phyloP scores from a whole-genome alignment of 35 echinoderm and acorn worm species.

The Acanthaster planci region DNA sequence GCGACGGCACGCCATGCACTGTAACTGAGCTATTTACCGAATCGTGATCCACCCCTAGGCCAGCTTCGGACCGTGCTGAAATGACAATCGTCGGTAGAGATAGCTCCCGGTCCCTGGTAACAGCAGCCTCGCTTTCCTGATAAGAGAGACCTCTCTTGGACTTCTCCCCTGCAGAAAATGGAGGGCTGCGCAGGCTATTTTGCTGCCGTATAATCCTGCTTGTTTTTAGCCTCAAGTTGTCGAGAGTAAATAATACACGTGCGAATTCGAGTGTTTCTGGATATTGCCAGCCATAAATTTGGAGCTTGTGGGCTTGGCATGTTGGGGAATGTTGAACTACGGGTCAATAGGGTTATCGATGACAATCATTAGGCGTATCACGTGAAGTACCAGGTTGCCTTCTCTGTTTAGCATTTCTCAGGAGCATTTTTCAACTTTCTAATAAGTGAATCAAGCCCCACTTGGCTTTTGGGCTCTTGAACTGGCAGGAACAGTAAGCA shows the following conservation, averaged over 20 bases:
- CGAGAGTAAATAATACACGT: constrained; percentile 29
- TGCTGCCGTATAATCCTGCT: background rate
- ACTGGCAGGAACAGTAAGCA: too few relatives aligned
- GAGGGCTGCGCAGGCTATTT: background rate
- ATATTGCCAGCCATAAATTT: background rate
- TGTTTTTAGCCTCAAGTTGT: constrained; percentile 24
- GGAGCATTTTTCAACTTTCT: too few relatives aligned
- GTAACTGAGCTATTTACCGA: constrained; percentile 33
- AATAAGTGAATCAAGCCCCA: too few relatives aligned
- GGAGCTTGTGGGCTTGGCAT: background rate
- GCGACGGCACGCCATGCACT: background rate
- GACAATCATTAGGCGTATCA: constrained; percentile 7
- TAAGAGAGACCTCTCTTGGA: background rate
- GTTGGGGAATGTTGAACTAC: constrained; percentile 13
- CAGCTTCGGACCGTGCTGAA: background rate
- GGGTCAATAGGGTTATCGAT: constrained; percentile 18
- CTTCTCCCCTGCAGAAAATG: background rate
- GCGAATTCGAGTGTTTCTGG: constrained; percentile 21
- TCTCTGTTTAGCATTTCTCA: too few relatives aligned
- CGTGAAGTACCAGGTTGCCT: too few relatives aligned
- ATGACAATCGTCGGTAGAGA: constrained; percentile 18
- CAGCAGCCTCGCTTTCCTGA: background rate
- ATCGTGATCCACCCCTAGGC: constrained; percentile 10
- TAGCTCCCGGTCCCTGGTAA: constrained; percentile 28
- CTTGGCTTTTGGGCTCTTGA: too few relatives aligned